phyloP scores from a whole-genome alignment of 2,888 invertebrate genomes.

The Dichetophora obliterata region DNA sequence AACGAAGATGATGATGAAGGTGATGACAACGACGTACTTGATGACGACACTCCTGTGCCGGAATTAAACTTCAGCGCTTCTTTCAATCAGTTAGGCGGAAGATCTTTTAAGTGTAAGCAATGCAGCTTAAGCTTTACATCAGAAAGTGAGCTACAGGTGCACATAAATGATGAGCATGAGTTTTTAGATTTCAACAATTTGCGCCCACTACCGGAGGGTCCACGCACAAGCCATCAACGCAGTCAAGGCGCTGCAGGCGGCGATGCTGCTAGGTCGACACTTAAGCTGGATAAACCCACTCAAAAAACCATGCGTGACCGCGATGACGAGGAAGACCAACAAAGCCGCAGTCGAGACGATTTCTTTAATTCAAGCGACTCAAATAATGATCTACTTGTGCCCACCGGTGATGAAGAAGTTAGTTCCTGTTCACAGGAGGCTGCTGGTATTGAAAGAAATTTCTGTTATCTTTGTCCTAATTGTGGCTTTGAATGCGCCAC shows the following conservation, averaged over 20 bases:
- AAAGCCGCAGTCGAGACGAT: background rate
- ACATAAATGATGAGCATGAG: constrained; percentile 60
- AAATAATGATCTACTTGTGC: constrained; percentile 49
- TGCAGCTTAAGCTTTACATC: constrained; percentile 57
- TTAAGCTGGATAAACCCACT: background rate
- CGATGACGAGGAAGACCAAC: background rate
- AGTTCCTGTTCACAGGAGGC: constrained; percentile 8
- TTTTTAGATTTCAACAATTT: constrained; percentile 49
- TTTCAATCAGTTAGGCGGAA: background rate
- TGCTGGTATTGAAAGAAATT: constrained; percentile 49
- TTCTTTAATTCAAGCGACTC: constrained; percentile 44
- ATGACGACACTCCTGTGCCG: constrained; percentile 45
- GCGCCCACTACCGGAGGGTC: constrained; percentile 38
- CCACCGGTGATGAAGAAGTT: constrained; percentile 46
- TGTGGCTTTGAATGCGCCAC: constrained; percentile 61
- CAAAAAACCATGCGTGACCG: background rate
- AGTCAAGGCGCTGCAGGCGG: constrained; percentile 2
- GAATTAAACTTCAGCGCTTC: constrained; percentile 31
- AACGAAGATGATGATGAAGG: constrained; percentile 60
- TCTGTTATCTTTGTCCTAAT: constrained; percentile 62
- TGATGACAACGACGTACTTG: constrained; percentile 22
- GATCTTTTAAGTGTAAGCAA: constrained; percentile 52
- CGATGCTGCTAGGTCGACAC: background rate
- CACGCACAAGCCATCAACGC: constrained; percentile 18
- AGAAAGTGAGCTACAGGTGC: constrained; percentile 53